Base-by-base conservation (phyloP, 1,140 invertebrate species). In the Melipona quadrifasciata region DNA sequence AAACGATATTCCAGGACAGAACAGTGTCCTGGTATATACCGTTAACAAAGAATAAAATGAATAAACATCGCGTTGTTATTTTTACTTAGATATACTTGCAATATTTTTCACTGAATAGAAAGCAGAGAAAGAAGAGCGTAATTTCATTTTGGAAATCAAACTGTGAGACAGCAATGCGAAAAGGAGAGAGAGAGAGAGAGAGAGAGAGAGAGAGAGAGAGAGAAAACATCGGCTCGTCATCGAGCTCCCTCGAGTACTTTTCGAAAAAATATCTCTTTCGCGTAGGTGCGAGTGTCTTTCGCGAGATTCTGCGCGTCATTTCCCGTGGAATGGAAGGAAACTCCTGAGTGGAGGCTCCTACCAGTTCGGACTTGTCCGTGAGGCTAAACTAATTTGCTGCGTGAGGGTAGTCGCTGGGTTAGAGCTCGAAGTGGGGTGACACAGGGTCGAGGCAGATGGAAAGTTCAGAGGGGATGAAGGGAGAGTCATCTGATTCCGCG, bases 371-470 rank as follows among this genome's bases (percentile, higher is more conserved):
- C 81, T 89, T 87, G 88, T 89, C 84, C 87, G 81, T 87, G 84
- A 91, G 88, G 90, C 90, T 91, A 91, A 91, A 91, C 89, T 91
- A 91, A 91, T 91, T 91, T 91, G 90, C 87, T 71, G 86, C 70
- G 86, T 34, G 87, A 88, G 90, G 87, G 89, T 86, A 70, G 83
- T 70, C 31, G 74, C 64, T 58, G 77, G 86, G 80, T 75, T 76
- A 71, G 67, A 67, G 74, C 67, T 67, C 78, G 71, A 84, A 85
- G 84, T 80, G 80, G 90, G 87, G 89, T 82, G 86, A 88, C 81
- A 88, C 82, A n/a, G 84, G 84, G 64, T 75, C 78, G 83, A 64
- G 77, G 77, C 85, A 82, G 79, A 85, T 70, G 72, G 81, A 82
- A 81, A 77, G 58, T 65, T 53, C 77, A 39, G 53, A 65, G 61